phyloP scores from a whole-genome alignment of 2,797 vertebrate species.

The Muscicapa comitata region DNA sequence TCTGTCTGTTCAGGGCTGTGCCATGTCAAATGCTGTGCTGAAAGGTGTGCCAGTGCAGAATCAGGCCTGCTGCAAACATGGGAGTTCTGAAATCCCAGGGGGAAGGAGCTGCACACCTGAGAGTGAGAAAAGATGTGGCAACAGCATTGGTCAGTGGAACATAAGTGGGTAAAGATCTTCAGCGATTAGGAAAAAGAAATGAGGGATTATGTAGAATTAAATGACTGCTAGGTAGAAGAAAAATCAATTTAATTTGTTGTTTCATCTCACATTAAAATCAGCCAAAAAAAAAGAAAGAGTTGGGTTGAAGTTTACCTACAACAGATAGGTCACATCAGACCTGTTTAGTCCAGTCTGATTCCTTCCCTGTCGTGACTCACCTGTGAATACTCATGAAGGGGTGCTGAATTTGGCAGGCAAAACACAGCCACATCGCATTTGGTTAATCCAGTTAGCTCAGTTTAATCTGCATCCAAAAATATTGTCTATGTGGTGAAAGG shows the following conservation, averaged over 20 bases:
- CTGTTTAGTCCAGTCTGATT: neutral
- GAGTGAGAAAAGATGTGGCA: neutral
- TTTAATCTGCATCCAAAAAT: constrained; percentile 36
- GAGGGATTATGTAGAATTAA: neutral
- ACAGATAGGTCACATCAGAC: neutral
- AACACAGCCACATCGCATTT: neutral
- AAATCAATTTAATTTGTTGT: neutral
- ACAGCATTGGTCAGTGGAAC: neutral
- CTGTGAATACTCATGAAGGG: neutral
- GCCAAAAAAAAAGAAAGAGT: neutral
- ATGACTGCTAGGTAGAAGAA: neutral
- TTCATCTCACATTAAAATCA: neutral
- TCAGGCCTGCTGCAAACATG: neutral
- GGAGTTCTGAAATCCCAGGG: neutral
- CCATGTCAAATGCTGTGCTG: neutral
- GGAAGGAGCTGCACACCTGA: neutral
- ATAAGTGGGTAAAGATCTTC: neutral
- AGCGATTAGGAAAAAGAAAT: neutral
- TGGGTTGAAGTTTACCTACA: neutral
- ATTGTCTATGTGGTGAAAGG: constrained; percentile 3
- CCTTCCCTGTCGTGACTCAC: neutral
- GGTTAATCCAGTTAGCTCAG: constrained; percentile 32
- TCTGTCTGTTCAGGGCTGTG: neutral
- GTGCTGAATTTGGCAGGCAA: constrained; percentile 50
- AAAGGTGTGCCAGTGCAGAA: neutral